Percentiles rank a stretch among this genome's conserved stretches.
These are phyloP conservation scores for Hyperoplus immaculatus DNA, from an alignment of 2,797 vertebrate species.

Conservation along the genomic window DNA sequence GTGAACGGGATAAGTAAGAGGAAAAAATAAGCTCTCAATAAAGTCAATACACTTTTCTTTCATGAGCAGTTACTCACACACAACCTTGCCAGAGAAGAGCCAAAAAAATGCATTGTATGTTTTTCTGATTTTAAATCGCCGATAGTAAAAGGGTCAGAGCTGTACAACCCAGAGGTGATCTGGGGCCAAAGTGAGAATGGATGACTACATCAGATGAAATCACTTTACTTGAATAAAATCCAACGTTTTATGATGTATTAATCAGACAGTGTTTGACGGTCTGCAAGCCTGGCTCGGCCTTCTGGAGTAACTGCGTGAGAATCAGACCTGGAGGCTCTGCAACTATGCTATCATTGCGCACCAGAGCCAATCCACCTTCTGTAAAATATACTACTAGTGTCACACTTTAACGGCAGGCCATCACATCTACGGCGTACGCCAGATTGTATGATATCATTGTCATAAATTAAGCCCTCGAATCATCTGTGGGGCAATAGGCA, in stretches of 20 bases:
- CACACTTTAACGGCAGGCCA: slow-evolving; percentile 64
- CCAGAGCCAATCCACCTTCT: slow-evolving; percentile 54
- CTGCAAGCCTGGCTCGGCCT: slow-evolving; percentile 16
- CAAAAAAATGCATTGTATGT: slow-evolving; percentile 3
- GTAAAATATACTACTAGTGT: slow-evolving; percentile 72
- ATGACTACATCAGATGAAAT: not conserved
- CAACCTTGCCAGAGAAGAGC: not conserved
- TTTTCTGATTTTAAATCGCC: slow-evolving; percentile 21
- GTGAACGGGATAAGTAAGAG: slow-evolving; percentile 26
- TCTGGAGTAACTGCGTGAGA: slow-evolving; percentile 37
- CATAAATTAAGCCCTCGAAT: slow-evolving; percentile 66
- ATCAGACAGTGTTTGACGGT: slow-evolving; percentile 27
- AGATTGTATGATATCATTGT: slow-evolving; percentile 76
- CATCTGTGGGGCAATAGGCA: slow-evolving; percentile 63
- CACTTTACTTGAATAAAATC: not conserved
- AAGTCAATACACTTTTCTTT: slow-evolving; percentile 21
- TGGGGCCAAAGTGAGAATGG: not conserved
- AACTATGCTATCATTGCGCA: slow-evolving; percentile 58
- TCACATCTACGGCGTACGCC: slow-evolving; percentile 51
- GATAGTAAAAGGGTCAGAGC: not conserved
- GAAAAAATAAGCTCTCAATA: slow-evolving; percentile 5
- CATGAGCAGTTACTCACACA: slow-evolving; percentile 20
- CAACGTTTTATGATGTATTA: slow-evolving; percentile 9
- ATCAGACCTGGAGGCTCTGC: slow-evolving; percentile 48
- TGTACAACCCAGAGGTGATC: not conserved